These are phyloP conservation scores for Symphodus melops DNA, from an alignment of 2,113 vertebrate species.

Conservation along the genomic window DNA sequence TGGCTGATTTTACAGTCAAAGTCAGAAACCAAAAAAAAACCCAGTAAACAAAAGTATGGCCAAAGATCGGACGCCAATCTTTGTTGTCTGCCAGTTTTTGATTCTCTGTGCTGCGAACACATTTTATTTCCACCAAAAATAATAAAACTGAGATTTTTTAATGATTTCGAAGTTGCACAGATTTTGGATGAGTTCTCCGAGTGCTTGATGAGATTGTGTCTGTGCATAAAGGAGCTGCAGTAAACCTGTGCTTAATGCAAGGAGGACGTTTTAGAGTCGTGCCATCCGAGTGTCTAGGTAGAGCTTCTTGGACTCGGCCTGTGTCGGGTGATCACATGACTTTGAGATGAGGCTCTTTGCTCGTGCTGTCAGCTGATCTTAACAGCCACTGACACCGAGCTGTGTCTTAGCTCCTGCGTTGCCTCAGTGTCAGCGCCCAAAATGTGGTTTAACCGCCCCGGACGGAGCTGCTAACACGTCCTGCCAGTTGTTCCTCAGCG, in stretches of 20 bases:
- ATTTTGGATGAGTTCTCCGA: background rate
- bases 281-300: conserved; percentile 27
- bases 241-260: background rate
- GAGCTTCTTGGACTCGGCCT: conserved; percentile 2
- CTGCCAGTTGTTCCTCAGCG: conserved; percentile 32
- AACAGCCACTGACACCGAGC: background rate
- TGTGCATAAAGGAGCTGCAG: background rate
- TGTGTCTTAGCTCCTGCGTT: conserved; percentile 1
- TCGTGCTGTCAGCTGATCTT: conserved; percentile 1
- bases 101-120: background rate
- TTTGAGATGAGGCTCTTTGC: conserved; percentile 25
- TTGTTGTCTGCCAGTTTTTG: background rate
- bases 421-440: background rate
- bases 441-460: conserved; percentile 31
- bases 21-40: background rate
- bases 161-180: background rate
- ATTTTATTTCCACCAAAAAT: background rate
- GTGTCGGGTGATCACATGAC: conserved; percentile 5
- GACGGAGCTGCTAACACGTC: conserved; percentile 45
- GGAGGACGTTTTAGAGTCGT: conserved; percentile 17
- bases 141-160: background rate
- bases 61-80: too few species aligned
- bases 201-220: conserved; percentile 27
- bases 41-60: background rate
- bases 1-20: background rate